A percentile compares a stretch with the other conserved stretches of the same genome.
Conservation (phyloP, 1,140 invertebrate species). For the Ceratina japonica region DNA sequence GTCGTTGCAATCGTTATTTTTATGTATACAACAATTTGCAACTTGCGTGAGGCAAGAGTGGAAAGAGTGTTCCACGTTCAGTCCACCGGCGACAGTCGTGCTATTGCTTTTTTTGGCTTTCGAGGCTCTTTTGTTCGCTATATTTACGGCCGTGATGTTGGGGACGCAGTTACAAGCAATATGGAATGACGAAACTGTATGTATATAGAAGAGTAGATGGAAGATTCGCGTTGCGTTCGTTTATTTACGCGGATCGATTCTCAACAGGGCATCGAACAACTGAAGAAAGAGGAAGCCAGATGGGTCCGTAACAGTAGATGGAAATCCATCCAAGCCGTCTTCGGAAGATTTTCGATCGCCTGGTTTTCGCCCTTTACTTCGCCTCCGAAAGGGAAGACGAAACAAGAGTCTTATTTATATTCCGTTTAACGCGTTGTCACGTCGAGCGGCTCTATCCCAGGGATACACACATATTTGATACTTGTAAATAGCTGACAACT, state of each 20-base stretch:
- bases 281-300: conserved; percentile 95
- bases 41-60: conserved; percentile 96
- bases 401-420: conserved; percentile 88
- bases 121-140: conserved; percentile 97
- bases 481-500: conserved; percentile 51
- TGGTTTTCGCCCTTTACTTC: conserved; percentile 97
- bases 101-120: conserved; percentile 97
- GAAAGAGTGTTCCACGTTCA: conserved; percentile 95
- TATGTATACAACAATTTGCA: conserved; percentile 96
- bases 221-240: conserved; percentile 9
- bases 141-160: conserved; percentile 99
- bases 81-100: conserved; percentile 97
- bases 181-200: conserved; percentile 98
- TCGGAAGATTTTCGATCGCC: conserved; percentile 93
- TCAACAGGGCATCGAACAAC: conserved; percentile 93
- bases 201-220: conserved; percentile 53
- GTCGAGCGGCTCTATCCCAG: conserved; percentile 41
- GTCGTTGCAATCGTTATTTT: conserved; percentile 95
- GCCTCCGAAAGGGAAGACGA: conserved; percentile 87
- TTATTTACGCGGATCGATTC: not conserved
- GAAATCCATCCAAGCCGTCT: conserved; percentile 96
- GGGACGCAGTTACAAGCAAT: conserved; percentile 98
- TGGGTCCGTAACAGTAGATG: conserved; percentile 95
- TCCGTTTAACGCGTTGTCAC: conserved; percentile 81
- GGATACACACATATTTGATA: conserved; percentile 48